Evolutionary conservation across 2,797 vertebrate genomes (phyloP), one percentile per base, ranked within the genome.

Genomic region (Picus viridis): DNA sequence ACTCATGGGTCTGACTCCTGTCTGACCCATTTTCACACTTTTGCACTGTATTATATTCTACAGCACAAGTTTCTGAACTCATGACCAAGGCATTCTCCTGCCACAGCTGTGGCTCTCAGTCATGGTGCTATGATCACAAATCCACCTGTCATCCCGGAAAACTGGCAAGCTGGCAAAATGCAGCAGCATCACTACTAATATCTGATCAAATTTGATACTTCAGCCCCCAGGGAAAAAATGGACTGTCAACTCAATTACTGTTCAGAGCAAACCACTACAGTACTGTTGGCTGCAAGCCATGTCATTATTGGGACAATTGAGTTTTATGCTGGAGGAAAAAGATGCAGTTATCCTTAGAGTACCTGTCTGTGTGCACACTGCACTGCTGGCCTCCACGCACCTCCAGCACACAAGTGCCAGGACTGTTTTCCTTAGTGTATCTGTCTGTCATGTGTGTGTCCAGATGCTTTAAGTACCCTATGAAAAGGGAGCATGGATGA

Each of bases 201-300:
- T 23, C 77, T 93, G 95, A 96, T 93, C 83, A 91, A 95, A 90
- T 95, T 76, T 97, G 92, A 95, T 96, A 95, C 90, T 96, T 94
- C 87, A 96, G 79, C 88, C 80, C 90, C 83, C 12, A 32, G 45
- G 95, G 75, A 79, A 96, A 95, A 95, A 97, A 83, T 94, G 56
- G 72, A 91, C 92, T 97, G 95, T 97, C 95, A 95, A 92, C 87
- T 96, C 94, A 95, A 89, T 97, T 95, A 95, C 64, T 95, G 89
- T 94, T 92, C 47, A 5, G 18, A 88, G 77, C 70, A 90, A 86
- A 92, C 82, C 89, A 92, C 88, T 95, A 71, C 77, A 79, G 47
- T 89, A 18, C 87, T 89, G 75, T 87, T 97, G 92, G 94, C 95
- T 95, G 90, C 88, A 92, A 95, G 87, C 95, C 93, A 92, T 91